Base-by-base conservation (phyloP, 2,888 invertebrate species). In the Clistopyga incitator region DNA sequence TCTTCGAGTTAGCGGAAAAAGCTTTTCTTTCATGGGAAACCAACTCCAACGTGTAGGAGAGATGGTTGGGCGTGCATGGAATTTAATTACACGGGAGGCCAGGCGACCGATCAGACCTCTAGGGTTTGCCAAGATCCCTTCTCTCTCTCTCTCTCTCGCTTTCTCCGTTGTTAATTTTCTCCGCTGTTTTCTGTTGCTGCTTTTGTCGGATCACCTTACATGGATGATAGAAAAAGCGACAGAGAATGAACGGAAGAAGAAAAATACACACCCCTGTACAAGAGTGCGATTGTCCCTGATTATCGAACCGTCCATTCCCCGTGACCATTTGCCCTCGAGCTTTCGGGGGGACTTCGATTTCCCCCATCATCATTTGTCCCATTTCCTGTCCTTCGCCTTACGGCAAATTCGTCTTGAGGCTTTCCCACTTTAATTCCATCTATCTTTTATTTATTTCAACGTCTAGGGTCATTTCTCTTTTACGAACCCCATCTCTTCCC, bases 11-110 rank as follows among this genome's bases (percentile, higher is more conserved):
- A 75, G 70, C 65, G 54, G 11, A 68, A 70, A 68, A 23, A 38
- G 34, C 29, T 72, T 56, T 42, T 64, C 71, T 79, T 80, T 77
- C 25, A n/a, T 11, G 61, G 38, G 42, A 47, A 59, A 65, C 74
- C 54, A 29, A 18, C 20, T 45, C 67, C 50, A 47, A 52, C 23
- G 56, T 82, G 77, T 82, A 79, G 76, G 81, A 79, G 86, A 85
- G 34, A 61, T 81, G 84, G 84, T 85, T 78, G 80, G 67, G 84
- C 67, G 82, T 84, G 82, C 83, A 76, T 85, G 87, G 88, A 89
- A 90, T 90, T 89, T 90, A 89, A 90, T 90, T 90, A 89, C 86
- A 84, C 78, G 84, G 82, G 59, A 76, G 80, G 82, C 78, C 65
- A 42, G 64, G 68, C 72, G 77, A 81, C 65, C 72, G 76, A 78